Conservation (phyloP, 2,113 vertebrate species). For the Burhinus oedicnemus region DNA sequence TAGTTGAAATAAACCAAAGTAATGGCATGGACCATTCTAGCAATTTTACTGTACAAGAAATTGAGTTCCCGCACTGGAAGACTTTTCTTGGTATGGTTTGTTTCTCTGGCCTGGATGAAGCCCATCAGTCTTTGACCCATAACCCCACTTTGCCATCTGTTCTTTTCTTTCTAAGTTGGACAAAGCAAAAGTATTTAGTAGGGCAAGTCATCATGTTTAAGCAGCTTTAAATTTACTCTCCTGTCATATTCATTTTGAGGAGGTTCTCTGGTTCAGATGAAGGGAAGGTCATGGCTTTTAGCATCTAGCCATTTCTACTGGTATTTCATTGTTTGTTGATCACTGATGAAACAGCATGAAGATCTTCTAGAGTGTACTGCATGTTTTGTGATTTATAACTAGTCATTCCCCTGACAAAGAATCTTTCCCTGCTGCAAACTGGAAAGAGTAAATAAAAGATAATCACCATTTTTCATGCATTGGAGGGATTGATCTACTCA, state of each 20-base stretch:
- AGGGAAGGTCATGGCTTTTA: not conserved
- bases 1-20: not conserved
- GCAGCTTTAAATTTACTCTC: not conserved
- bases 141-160: not conserved
- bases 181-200: not conserved
- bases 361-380: not conserved
- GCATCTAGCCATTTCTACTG: not conserved
- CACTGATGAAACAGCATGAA: not conserved
- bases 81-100: not conserved
- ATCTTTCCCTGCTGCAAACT: no score
- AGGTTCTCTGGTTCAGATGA: not conserved
- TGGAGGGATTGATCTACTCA: not conserved
- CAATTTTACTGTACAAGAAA: not conserved
- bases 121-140: not conserved
- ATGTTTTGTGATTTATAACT: not conserved
- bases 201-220: not conserved
- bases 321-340: accelerated
- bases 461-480: no score
- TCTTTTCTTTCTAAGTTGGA: not conserved
- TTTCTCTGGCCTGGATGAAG: not conserved
- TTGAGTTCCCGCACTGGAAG: not conserved
- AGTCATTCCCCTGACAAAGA: no score
- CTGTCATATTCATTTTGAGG: not conserved
- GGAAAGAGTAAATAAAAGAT: no score
- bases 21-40: not conserved